Percentiles rank a stretch among this genome's conserved stretches.
Evolutionary conservation across 2,113 vertebrate genomes (phyloP).

Genomic region (Ochotona princeps): DNA sequence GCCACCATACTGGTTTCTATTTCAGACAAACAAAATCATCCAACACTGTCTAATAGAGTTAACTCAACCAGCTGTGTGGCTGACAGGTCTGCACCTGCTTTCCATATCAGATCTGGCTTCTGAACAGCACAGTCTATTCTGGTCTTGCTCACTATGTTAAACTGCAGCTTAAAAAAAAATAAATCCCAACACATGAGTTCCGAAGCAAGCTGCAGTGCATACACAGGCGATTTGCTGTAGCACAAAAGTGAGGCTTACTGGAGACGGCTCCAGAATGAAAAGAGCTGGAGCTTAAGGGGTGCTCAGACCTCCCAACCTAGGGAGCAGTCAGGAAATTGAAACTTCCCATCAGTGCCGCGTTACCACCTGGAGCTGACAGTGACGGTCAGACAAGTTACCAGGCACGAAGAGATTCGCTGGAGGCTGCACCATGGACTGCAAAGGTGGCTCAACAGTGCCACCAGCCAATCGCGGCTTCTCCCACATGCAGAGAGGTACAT

Average conservation of each 20-base stretch:
- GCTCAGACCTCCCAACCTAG: neutral
- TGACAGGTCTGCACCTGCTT: conserved; percentile 72
- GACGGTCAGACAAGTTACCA: neutral
- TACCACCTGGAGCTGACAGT: neutral
- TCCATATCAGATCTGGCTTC: conserved; percentile 17
- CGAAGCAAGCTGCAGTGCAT: neutral
- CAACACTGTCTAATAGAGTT: conserved; percentile 64
- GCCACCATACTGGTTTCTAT: conserved; percentile 58
- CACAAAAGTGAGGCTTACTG: neutral
- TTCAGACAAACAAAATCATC: conserved; percentile 59
- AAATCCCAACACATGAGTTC: neutral
- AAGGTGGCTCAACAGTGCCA: conserved; percentile 37
- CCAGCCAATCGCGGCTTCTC: neutral
- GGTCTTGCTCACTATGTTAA: neutral
- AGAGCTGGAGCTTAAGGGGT: neutral
- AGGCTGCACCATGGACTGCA: neutral
- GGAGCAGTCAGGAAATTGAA: neutral
- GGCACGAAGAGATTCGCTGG: neutral
- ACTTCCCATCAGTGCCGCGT: accelerated
- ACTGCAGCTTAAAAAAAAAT: neutral
- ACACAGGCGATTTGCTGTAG: accelerated
- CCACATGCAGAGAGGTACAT: conserved; percentile 51
- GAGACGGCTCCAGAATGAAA: neutral
- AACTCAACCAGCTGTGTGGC: conserved; percentile 70
- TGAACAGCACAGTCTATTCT: neutral